phyloP scores from a whole-genome alignment of 2,888 invertebrate genomes.

The Caenorhabditis virilis region DNA sequence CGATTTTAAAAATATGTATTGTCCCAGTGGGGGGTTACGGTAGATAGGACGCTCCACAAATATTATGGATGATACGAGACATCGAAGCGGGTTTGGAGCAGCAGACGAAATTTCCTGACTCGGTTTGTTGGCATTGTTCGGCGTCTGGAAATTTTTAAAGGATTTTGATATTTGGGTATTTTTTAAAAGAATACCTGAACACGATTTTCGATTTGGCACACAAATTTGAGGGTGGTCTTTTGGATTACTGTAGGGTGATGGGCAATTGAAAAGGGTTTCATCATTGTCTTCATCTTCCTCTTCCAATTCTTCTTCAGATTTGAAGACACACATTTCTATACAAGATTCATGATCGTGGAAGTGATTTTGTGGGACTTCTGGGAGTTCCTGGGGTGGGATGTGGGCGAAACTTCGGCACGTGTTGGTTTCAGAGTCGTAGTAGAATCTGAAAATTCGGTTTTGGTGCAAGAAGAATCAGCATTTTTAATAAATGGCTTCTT shows the following conservation, averaged over 20 bases:
- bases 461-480: too few relatives aligned
- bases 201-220: conserved; percentile 42
- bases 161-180: not conserved
- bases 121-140: conserved; percentile 27
- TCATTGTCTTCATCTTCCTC: too few relatives aligned
- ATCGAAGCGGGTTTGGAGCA: conserved; percentile 37
- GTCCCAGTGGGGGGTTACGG: too few relatives aligned
- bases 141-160: conserved; percentile 7
- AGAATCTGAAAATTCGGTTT: too few relatives aligned
- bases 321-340: conserved; percentile 32
- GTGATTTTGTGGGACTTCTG: conserved; percentile 38
- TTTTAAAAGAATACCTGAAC: conserved; percentile 39
- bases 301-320: conserved; percentile 2
- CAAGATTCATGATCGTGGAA: conserved; percentile 39
- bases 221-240: conserved; percentile 53
- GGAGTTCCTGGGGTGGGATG: conserved; percentile 12
- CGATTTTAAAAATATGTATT: not conserved
- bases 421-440: conserved; percentile 37
- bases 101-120: conserved; percentile 26
- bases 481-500: too few relatives aligned
- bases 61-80: conserved; percentile 35
- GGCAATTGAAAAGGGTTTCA: conserved; percentile 47
- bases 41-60: conserved; percentile 22
- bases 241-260: conserved; percentile 51
- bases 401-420: conserved; percentile 44